Percentiles rank a stretch among this genome's conserved stretches.
Conservation (phyloP, 1,140 invertebrate species). For the Ceratina calcarata region DNA sequence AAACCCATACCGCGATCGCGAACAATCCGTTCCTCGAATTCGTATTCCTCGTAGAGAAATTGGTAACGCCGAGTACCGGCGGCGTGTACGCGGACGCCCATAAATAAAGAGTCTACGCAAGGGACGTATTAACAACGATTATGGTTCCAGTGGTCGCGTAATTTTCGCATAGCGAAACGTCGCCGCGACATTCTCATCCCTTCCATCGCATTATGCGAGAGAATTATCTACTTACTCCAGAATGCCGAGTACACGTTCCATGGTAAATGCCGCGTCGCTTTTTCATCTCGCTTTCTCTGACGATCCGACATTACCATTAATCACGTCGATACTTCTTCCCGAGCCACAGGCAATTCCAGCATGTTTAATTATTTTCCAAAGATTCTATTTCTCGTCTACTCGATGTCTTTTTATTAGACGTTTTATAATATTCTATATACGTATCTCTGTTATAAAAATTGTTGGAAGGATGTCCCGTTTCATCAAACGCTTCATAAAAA, state of each 20-base stretch:
- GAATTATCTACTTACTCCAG: constrained; percentile 69
- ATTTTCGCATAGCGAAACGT: constrained; percentile 65
- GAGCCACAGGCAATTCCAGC: too few relatives aligned
- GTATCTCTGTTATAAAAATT: too few relatives aligned
- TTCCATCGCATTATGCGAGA: constrained; percentile 33
- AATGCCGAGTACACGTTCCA: constrained; percentile 53
- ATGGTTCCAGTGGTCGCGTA: constrained; percentile 58
- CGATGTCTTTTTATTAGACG: too few relatives aligned
- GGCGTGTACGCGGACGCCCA: background rate
- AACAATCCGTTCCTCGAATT: constrained; percentile 20
- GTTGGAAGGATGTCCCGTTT: too few relatives aligned
- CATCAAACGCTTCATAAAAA: too few relatives aligned
- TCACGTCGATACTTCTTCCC: background rate
- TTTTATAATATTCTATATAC: too few relatives aligned
- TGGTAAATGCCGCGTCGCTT: constrained; percentile 35
- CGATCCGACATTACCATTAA: constrained; percentile 44
- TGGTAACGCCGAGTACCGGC: background rate
- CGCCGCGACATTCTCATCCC: constrained; percentile 54
- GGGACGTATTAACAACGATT: constrained; percentile 58
- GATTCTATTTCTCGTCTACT: too few relatives aligned
- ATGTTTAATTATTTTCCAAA: too few relatives aligned
- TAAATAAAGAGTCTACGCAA: constrained; percentile 50
- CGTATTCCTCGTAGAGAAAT: constrained; percentile 10
- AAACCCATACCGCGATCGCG: background rate
- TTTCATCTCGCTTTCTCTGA: constrained; percentile 50